Conservation (phyloP, 2,797 vertebrate genomes). For the Ciconia nigra region DNA sequence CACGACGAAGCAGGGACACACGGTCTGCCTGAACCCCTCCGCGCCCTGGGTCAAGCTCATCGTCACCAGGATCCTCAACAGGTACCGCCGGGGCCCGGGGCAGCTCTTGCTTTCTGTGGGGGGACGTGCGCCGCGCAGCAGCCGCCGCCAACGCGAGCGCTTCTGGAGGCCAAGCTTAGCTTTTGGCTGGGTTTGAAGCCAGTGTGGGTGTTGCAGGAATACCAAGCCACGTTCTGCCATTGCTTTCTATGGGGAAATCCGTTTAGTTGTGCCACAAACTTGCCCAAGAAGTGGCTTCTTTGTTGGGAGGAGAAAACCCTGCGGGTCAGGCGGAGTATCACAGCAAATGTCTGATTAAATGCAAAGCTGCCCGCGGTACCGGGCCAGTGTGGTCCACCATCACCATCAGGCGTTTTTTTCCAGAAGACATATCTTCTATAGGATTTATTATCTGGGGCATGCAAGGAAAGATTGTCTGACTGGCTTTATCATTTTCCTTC, state of each 20-base stretch:
- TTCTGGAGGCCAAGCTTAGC: accelerated
- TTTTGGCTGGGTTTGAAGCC: neutral
- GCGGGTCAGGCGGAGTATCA: neutral
- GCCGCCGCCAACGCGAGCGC: accelerated
- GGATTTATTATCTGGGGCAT: neutral
- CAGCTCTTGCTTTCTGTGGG: too few relatives aligned
- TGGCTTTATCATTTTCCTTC: neutral
- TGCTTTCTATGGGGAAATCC: neutral
- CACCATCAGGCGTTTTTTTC: neutral
- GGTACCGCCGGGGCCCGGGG: neutral
- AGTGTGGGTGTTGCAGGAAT: accelerated
- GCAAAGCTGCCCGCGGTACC: accelerated
- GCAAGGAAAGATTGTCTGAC: neutral
- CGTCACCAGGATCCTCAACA: neutral
- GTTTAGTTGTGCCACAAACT: accelerated
- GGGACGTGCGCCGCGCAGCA: accelerated
- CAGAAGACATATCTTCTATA: neutral
- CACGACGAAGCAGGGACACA: neutral
- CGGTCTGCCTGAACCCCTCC: neutral
- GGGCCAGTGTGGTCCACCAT: neutral
- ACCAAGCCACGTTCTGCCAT: neutral
- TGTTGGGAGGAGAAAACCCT: neutral
- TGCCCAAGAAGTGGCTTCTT: neutral
- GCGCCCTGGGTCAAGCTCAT: neutral
- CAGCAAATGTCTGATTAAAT: too few relatives aligned